phyloP scores from a whole-genome alignment of 2,888 invertebrate genomes.

The Pseudanteris insignis region DNA sequence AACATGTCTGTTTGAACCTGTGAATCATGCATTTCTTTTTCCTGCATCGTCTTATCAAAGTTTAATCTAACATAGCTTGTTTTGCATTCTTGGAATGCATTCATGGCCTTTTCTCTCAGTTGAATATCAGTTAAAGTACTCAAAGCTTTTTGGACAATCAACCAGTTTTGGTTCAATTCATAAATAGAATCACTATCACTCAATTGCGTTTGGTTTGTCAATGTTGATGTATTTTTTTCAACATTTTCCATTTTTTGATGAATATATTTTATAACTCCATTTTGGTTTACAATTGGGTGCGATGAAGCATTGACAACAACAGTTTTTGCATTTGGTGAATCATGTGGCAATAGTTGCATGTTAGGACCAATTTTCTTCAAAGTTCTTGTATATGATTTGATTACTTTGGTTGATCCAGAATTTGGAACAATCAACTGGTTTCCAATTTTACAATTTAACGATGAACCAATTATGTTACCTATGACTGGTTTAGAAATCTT shows the following conservation, averaged over 20 bases:
- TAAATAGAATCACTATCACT: not conserved
- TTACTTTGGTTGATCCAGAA: slow-evolving; percentile 2
- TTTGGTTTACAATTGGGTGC: too few species aligned
- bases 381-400: slow-evolving; percentile 27
- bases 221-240: too few species aligned
- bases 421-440: too few species aligned
- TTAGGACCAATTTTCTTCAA: slow-evolving; percentile 32
- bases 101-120: not conserved
- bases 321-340: slow-evolving; percentile 18
- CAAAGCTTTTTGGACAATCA: not conserved
- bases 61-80: not conserved
- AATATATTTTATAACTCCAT: too few species aligned
- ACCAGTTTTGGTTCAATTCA: not conserved
- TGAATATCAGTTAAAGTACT: not conserved
- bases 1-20: not conserved
- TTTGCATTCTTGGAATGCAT: not conserved
- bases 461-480: too few species aligned
- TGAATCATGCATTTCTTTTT: not conserved
- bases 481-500: too few species aligned
- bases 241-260: too few species aligned
- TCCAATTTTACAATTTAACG: too few species aligned
- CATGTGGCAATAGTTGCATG: slow-evolving; percentile 23
- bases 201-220: too few species aligned
- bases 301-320: too few species aligned
- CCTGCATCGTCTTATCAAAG: not conserved